Conservation (phyloP, 2,797 vertebrate species). For the Macroramphosus scolopax region DNA sequence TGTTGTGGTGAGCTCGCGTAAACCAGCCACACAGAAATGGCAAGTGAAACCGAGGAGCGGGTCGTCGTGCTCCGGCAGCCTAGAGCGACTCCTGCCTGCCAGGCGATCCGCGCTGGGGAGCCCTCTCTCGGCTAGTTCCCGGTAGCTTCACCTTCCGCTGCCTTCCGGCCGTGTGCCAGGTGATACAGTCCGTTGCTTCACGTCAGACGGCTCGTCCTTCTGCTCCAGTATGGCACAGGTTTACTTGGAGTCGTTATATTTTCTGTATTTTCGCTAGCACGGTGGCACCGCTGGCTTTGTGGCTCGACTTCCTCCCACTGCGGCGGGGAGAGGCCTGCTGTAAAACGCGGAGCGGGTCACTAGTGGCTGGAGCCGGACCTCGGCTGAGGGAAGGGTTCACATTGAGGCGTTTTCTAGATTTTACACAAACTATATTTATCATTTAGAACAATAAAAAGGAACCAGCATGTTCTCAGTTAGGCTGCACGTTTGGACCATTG, state of each 20-base stretch:
- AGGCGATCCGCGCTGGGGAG: conserved; percentile 25
- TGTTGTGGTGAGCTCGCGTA: too few relatives aligned
- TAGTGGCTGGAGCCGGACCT: conserved; percentile 30
- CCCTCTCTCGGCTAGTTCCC: conserved; percentile 5
- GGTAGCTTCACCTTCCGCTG: not conserved
- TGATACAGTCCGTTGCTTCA: not conserved
- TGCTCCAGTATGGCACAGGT: conserved; percentile 26
- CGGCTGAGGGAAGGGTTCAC: too few relatives aligned
- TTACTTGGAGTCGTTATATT: conserved; percentile 8
- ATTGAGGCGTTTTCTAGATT: too few relatives aligned
- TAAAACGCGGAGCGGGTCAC: conserved; percentile 71
- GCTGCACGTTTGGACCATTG: too few relatives aligned
- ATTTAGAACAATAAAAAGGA: too few relatives aligned
- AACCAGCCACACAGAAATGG: too few relatives aligned
- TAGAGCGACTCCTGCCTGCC: conserved; percentile 29
- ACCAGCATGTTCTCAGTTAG: too few relatives aligned
- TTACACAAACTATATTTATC: too few relatives aligned
- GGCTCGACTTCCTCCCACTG: conserved; percentile 82
- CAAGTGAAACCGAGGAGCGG: conserved; percentile 8
- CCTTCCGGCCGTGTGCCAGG: not conserved
- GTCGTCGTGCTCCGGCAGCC: conserved; percentile 23
- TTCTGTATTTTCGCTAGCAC: conserved; percentile 25
- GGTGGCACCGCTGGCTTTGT: conserved; percentile 52
- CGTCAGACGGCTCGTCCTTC: not conserved
- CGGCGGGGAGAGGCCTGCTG: conserved; percentile 34